phyloP scores from a whole-genome alignment of 2,888 invertebrate species.

The Leptothorax acervorum region DNA sequence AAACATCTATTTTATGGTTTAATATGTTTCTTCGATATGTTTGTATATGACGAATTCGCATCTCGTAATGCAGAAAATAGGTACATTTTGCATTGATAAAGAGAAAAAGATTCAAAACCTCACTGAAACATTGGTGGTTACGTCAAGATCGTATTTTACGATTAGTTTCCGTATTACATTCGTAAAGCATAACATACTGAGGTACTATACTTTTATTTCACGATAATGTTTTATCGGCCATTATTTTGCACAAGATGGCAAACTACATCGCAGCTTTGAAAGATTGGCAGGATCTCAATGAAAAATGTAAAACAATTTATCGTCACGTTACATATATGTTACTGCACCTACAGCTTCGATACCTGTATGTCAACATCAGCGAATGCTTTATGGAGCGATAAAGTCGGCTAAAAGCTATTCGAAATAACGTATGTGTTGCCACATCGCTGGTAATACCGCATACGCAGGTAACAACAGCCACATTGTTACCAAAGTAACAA shows the following conservation, averaged over 20 bases:
- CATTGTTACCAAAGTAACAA: background rate
- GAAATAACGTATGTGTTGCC: background rate
- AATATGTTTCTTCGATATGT: background rate
- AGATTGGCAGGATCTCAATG: constrained; percentile 38
- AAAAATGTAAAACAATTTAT: constrained; percentile 43
- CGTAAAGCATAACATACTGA: background rate
- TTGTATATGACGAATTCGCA: background rate
- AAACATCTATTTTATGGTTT: background rate
- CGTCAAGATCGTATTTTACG: background rate
- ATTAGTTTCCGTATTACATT: background rate
- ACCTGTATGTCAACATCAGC: constrained; percentile 7
- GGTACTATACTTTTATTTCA: constrained; percentile 7
- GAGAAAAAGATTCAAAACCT: background rate
- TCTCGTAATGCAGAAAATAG: background rate
- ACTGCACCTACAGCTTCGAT: background rate
- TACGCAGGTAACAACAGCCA: background rate
- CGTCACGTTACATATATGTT: constrained; percentile 8
- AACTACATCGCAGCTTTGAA: background rate
- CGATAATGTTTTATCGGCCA: constrained; percentile 21
- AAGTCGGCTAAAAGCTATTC: constrained; percentile 40
- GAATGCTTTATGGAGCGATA: constrained; percentile 41
- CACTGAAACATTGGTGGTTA: background rate
- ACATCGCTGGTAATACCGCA: background rate
- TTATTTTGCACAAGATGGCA: constrained; percentile 22
- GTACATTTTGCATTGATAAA: background rate